phyloP scores from a whole-genome alignment of 1,140 invertebrate species.

The Brachionus manjavacas region DNA sequence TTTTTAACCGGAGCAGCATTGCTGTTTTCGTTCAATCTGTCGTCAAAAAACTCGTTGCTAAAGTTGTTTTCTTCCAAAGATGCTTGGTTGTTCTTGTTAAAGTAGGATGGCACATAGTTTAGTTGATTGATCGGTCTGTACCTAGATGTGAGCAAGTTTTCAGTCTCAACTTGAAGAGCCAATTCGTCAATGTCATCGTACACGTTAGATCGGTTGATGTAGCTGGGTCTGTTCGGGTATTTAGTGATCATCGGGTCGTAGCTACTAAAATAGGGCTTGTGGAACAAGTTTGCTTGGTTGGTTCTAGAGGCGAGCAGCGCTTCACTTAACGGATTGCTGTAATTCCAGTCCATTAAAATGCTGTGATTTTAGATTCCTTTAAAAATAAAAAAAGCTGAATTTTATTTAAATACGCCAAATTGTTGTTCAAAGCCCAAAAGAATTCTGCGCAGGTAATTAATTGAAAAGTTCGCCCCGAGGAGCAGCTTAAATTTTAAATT shows the following conservation, averaged over 20 bases:
- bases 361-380: not conserved
- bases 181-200: conserved; percentile 32
- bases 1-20: not conserved
- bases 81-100: conserved; percentile 1
- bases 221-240: not conserved
- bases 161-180: not conserved
- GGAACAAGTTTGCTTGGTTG: not conserved
- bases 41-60: not conserved
- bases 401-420: not conserved
- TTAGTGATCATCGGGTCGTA: conserved; percentile 26
- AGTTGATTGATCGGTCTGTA: conserved; percentile 16
- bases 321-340: conserved; percentile 31
- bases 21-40: not conserved
- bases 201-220: not conserved
- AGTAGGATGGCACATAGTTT: conserved; percentile 21
- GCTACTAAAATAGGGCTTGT: conserved; percentile 10
- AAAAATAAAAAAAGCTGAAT: not conserved
- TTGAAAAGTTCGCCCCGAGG: not conserved
- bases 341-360: conserved; percentile 33
- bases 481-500: not conserved
- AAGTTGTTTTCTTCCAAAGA: not conserved
- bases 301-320: conserved; percentile 11
- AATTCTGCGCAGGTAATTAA: not conserved
- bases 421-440: not conserved
- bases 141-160: conserved; percentile 20